phyloP scores from a whole-genome alignment of 2,113 vertebrate genomes.

The Romanogobio albipinnatus region DNA sequence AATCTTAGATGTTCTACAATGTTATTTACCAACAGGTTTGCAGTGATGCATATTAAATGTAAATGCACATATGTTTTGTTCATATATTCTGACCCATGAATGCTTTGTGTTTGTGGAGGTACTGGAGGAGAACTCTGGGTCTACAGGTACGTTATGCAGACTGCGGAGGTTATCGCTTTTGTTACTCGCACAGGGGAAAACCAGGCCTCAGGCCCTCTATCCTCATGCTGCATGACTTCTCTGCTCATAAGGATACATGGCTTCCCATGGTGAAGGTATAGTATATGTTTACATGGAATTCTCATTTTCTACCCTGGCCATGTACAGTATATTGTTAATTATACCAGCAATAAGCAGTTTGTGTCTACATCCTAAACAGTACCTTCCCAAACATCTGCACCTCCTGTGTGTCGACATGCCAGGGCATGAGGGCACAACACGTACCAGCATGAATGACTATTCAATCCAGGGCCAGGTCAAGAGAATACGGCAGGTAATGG shows the following conservation, averaged over 20 bases:
- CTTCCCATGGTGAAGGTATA: constrained; percentile 90
- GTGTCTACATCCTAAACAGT: constrained; percentile 70
- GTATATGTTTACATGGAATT: neutral
- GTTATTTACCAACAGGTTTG: neutral
- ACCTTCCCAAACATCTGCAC: constrained; percentile 94
- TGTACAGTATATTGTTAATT: neutral
- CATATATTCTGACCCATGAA: neutral
- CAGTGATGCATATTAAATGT: neutral
- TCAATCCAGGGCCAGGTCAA: constrained; percentile 88
- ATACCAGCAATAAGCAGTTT: neutral
- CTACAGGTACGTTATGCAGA: constrained; percentile 84
- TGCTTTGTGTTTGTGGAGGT: constrained; percentile 75
- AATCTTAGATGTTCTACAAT: neutral
- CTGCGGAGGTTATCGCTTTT: constrained; percentile 90
- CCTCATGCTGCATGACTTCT: constrained; percentile 94
- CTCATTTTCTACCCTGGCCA: no score
- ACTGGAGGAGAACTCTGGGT: constrained; percentile 94
- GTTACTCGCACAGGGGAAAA: constrained; percentile 89
- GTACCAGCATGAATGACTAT: constrained; percentile 87
- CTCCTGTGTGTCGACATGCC: constrained; percentile 96
- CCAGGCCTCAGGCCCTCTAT: constrained; percentile 85
- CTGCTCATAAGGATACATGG: constrained; percentile 95
- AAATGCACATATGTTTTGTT: neutral
- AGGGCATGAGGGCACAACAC: constrained; percentile 92
- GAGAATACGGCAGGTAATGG: constrained; percentile 90